phyloP scores from a whole-genome alignment of 1,140 invertebrate genomes.

The Metaphire vulgaris region DNA sequence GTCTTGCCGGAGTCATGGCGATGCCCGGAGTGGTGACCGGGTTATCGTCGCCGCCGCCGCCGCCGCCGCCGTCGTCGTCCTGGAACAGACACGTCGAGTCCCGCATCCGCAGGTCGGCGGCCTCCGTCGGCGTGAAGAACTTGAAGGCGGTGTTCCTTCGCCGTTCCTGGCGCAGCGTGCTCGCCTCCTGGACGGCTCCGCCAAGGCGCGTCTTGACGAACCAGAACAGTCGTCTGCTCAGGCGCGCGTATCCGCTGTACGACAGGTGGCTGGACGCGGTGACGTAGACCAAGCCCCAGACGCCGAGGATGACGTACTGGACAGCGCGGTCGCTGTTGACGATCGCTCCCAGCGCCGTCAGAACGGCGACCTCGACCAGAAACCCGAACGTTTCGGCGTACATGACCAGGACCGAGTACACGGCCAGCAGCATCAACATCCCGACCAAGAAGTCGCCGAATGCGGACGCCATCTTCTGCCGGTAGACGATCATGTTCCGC shows the following conservation, averaged over 20 bases:
- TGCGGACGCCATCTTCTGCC: not conserved
- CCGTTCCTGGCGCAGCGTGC: not conserved
- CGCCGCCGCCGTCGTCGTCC: too few species aligned
- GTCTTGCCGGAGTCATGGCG: not conserved
- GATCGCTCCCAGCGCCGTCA: slow-evolving; percentile 7
- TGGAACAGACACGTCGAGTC: not conserved
- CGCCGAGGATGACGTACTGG: slow-evolving; percentile 21
- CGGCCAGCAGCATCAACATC: not conserved
- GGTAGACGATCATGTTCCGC: not conserved
- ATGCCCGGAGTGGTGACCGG: not conserved
- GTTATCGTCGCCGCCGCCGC: not conserved
- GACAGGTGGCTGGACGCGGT: not conserved
- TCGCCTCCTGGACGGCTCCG: not conserved
- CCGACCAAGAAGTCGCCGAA: slow-evolving; percentile 8
- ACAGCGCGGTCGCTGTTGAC: slow-evolving; percentile 5
- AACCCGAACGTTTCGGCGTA: slow-evolving; percentile 17
- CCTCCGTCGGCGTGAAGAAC: slow-evolving; percentile 12
- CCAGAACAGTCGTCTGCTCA: slow-evolving; percentile 16
- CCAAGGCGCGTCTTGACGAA: slow-evolving; percentile 12
- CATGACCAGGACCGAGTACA: slow-evolving; percentile 10
- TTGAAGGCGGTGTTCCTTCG: slow-evolving; percentile 25
- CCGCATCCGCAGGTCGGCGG: not conserved
- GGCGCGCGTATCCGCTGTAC: slow-evolving; percentile 8
- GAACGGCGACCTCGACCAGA: slow-evolving; percentile 11
- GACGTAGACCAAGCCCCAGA: slow-evolving; percentile 13